Evolutionary conservation across 2,797 vertebrate genomes (phyloP).

Genomic region (Aratinga solstitialis): DNA sequence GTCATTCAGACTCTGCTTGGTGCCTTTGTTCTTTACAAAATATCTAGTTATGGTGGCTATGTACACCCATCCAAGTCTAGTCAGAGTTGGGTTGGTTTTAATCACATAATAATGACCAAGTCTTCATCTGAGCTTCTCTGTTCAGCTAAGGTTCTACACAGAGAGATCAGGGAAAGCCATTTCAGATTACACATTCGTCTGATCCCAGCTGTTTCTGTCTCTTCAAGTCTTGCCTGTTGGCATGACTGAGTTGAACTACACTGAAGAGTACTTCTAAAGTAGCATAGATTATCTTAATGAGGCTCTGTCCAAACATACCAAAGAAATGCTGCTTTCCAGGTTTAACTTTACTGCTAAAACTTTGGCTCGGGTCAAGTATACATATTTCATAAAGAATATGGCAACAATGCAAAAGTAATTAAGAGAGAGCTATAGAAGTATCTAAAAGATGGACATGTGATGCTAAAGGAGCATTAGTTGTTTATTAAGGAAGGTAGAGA

Average conservation of each 20-base stretch:
- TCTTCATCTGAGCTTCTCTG: not conserved
- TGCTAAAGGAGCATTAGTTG: not conserved
- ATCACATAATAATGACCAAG: not conserved
- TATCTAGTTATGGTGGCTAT: not conserved
- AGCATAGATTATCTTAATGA: not conserved
- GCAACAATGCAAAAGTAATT: not conserved
- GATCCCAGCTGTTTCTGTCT: not conserved
- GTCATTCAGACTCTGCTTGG: not conserved
- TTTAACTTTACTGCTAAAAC: not conserved
- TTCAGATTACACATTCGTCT: not conserved
- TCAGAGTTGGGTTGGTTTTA: not conserved
- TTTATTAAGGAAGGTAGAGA: not conserved
- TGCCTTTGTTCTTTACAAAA: not conserved
- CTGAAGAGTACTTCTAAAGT: not conserved
- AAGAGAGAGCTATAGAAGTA: not conserved
- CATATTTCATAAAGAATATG: not conserved
- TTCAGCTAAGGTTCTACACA: not conserved
- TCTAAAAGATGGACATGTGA: not conserved
- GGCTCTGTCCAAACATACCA: not conserved
- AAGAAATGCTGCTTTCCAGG: not conserved
- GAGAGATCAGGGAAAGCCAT: not conserved
- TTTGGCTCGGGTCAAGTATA: not conserved
- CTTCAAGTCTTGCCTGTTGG: not conserved
- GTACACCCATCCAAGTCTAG: not conserved
- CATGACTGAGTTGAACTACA: accelerated